Percentiles rank a stretch among this genome's conserved stretches.
phyloP scores from a whole-genome alignment of 2,888 invertebrate species.

The Heliconius erato region DNA sequence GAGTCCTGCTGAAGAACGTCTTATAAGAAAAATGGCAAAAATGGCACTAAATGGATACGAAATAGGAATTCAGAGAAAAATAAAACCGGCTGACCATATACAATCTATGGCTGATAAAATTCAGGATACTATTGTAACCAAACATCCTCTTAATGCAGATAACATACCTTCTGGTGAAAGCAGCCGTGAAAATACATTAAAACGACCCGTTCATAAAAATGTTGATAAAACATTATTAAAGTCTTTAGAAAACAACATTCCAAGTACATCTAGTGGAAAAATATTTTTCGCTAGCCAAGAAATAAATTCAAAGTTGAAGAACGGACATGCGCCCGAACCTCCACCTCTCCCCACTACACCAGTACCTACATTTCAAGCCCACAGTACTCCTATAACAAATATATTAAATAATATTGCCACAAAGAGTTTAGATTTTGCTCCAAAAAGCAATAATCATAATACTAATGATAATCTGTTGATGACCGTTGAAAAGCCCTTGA shows the following conservation, averaged over 20 bases:
- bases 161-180: conserved; percentile 69
- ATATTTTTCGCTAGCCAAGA: conserved; percentile 21
- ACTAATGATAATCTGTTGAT: conserved; percentile 42
- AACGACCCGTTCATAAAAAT: conserved; percentile 65
- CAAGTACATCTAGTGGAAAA: conserved; percentile 37
- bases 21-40: conserved; percentile 83
- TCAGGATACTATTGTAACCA: conserved; percentile 83
- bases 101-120: conserved; percentile 84
- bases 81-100: conserved; percentile 83
- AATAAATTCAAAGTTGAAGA: conserved; percentile 53
- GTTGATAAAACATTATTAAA: conserved; percentile 68
- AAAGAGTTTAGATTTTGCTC: conserved; percentile 59
- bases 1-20: conserved; percentile 82
- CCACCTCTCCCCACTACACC: conserved; percentile 78
- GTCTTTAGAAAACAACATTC: conserved; percentile 64
- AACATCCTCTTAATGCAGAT: conserved; percentile 81
- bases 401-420: conserved; percentile 52
- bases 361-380: conserved; percentile 71
- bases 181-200: conserved; percentile 69
- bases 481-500: conserved; percentile 64
- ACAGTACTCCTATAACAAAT: conserved; percentile 65
- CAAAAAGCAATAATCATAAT: conserved; percentile 59
- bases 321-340: conserved; percentile 67
- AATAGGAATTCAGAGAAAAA: conserved; percentile 84
- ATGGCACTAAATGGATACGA: conserved; percentile 84